These are phyloP conservation scores for Halichoeres trimaculatus DNA, from an alignment of 2,113 vertebrate genomes.

Conservation along the genomic window DNA sequence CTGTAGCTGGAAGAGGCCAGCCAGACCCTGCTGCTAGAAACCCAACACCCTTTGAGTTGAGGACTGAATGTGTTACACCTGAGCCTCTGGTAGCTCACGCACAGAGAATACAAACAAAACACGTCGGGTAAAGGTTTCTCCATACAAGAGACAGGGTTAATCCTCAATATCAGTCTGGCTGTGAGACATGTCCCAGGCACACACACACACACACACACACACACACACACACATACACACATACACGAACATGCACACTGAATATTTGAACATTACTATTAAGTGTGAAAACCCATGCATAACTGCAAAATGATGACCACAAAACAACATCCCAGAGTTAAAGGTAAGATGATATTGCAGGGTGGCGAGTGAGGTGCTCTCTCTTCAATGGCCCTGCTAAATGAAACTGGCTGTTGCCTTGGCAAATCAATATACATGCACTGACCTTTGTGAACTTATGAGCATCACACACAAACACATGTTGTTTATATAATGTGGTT, in stretches of 20 bases:
- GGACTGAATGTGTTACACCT: constrained; percentile 76
- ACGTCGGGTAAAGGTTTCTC: constrained; percentile 37
- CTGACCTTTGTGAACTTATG: constrained; percentile 66
- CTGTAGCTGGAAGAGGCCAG: constrained; percentile 66
- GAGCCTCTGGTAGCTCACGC: constrained; percentile 61
- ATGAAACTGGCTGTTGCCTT: constrained; percentile 47
- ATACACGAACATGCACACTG: neutral
- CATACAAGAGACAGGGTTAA: constrained; percentile 24
- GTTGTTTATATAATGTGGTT: neutral
- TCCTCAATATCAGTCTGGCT: constrained; percentile 24
- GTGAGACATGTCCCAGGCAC: constrained; percentile 9
- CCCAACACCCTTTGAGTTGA: constrained; percentile 63
- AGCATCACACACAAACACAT: constrained; percentile 28
- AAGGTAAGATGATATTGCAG: constrained; percentile 67
- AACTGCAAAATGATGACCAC: constrained; percentile 18
- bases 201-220: neutral
- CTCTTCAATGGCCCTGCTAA: constrained; percentile 36
- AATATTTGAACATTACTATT: constrained; percentile 6
- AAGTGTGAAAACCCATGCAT: constrained; percentile 37
- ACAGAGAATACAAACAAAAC: constrained; percentile 58
- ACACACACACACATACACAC: neutral
- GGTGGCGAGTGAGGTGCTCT: constrained; percentile 26
- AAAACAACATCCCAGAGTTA: constrained; percentile 54
- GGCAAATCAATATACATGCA: constrained; percentile 57
- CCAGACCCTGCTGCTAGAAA: constrained; percentile 77